A percentile compares a stretch with the other conserved stretches of the same genome.
Conservation (phyloP, 2,888 invertebrate species). For the Rotaria magnacalcarata region DNA sequence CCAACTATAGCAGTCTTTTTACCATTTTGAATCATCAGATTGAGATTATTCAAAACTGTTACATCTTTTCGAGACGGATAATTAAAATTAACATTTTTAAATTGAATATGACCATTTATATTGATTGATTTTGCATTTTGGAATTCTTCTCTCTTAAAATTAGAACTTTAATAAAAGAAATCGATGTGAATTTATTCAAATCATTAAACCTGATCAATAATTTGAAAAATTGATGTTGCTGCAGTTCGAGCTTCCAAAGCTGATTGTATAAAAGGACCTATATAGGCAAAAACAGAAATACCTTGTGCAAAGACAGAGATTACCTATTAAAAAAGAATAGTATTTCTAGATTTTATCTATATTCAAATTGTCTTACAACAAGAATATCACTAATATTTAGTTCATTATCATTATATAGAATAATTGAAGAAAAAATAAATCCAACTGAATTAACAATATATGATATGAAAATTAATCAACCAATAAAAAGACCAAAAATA, state of each 20-base stretch:
- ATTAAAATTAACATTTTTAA: not conserved
- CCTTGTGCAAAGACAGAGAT: not conserved
- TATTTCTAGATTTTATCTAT: no score
- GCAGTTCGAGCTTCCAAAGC: not conserved
- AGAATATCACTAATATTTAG: not conserved
- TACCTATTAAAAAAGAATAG: not conserved
- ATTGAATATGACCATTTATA: not conserved
- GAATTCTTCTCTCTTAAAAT: slow-evolving; percentile 63
- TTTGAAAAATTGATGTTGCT: not conserved
- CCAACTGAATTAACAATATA: not conserved
- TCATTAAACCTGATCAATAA: not conserved
- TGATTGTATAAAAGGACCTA: not conserved
- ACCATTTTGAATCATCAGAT: not conserved
- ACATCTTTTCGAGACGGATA: slow-evolving; percentile 39
- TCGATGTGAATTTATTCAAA: no score
- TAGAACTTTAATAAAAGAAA: no score
- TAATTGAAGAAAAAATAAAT: not conserved
- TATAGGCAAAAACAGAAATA: not conserved
- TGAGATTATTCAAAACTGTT: slow-evolving; percentile 47
- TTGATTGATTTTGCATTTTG: not conserved
- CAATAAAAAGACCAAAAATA: not conserved
- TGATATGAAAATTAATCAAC: not conserved
- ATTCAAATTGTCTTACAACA: not conserved
- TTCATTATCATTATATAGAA: not conserved
- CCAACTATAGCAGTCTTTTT: not conserved